Evolutionary conservation across 2,113 vertebrate genomes (phyloP).

Genomic region (Pongo pygmaeus): DNA sequence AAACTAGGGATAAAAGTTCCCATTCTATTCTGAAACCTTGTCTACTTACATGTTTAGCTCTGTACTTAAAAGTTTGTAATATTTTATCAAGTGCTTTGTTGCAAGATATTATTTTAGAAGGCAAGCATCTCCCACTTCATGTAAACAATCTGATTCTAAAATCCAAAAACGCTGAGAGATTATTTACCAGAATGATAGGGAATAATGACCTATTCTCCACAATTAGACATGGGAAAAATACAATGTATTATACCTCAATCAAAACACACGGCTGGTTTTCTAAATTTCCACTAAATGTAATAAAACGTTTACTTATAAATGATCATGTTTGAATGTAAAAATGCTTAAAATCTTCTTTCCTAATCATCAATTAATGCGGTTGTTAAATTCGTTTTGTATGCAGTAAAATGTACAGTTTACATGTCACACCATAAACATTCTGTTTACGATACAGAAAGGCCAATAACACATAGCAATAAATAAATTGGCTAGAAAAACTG

Average conservation of each 20-base stretch:
- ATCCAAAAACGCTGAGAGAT: not conserved
- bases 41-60: not conserved
- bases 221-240: not conserved
- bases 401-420: constrained; percentile 32
- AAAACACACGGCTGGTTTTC: not conserved
- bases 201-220: not conserved
- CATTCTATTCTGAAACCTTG: not conserved
- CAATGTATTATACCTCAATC: not conserved
- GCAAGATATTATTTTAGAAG: not conserved
- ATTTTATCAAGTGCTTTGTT: not conserved
- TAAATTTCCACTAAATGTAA: not conserved
- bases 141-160: not conserved
- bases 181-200: not conserved
- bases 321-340: not conserved
- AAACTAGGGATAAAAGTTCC: not conserved
- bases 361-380: constrained; percentile 25
- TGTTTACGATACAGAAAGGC: not conserved
- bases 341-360: not conserved
- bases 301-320: not conserved
- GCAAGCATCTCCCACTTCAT: not conserved
- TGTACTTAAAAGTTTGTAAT: not conserved
- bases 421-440: not conserved
- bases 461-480: not conserved
- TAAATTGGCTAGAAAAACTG: not conserved
- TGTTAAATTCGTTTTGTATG: constrained; percentile 39